Base-by-base conservation (phyloP, 2,113 vertebrate genomes). In the Neolamprologus fasciatus region DNA sequence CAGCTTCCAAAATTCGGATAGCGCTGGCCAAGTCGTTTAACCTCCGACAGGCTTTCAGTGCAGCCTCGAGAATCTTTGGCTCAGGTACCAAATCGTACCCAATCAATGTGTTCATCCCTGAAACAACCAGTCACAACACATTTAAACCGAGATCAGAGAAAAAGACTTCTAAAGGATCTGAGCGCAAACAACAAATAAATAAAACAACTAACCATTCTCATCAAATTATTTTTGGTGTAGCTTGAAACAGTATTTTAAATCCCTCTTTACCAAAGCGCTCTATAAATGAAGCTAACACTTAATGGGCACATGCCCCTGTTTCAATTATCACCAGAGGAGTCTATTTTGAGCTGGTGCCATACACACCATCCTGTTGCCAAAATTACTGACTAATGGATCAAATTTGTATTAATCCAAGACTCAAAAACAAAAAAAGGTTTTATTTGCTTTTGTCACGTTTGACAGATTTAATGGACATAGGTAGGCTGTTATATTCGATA, bases 41-140 rank as follows among this genome's bases (percentile, higher is more conserved):
- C 94, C 98, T 97, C 86, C 99, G 95, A 96, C 99, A 99, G 4
- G 99, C 99, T 91, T 97, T 93, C 89, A 99, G 96, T 37, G 98
- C 98, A 31, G 99, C 98, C n/a, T 99, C 98, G 1, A 99, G 92
- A 89, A 99, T 99, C 94, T 99, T 99, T 90, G 99, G 98, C 94
- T 99, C 98, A 1, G 98, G 98, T 90, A 99, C 98, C 93, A 99
- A 95, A 94, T 99, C 99, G 5, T 99, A 99, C n/a, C 97, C 96
- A 83, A 98, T 97, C 63, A 99, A 95, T 0, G 98, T 99, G 94
- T 99, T 99, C 95, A 99, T 96, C 33, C 99, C 99, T 99, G 91
- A 26, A 89, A 90, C n/a, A 78, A 16, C 12, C 12, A 86, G 85
- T 16, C 8, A 31, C 37, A 58, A 23, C 10, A 55, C n/a, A 61